Percentiles rank a stretch among this genome's conserved stretches.
phyloP scores from a whole-genome alignment of 30 jellyfish, hydroid and myxozoan species.

The Rhopilema esculentum region DNA sequence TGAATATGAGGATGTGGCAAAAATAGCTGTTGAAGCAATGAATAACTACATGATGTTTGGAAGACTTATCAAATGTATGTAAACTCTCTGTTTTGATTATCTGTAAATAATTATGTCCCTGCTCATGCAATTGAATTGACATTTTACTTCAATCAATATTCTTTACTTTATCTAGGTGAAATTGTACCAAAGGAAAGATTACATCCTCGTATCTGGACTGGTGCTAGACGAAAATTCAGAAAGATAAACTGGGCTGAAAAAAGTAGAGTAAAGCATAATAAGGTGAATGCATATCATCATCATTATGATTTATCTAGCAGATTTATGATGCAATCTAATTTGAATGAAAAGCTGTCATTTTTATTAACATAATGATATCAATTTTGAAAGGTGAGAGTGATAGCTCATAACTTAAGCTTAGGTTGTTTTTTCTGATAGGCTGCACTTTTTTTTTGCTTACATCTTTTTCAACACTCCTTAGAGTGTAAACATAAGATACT shows the following conservation, averaged over 20 bases:
- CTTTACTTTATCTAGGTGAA: conserved; percentile 53
- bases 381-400: too few relatives aligned
- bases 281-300: conserved; percentile 57
- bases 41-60: conserved; percentile 93
- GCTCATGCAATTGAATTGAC: too few relatives aligned
- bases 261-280: conserved; percentile 67
- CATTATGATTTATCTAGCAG: too few relatives aligned
- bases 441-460: too few relatives aligned
- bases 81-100: background rate
- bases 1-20: conserved; percentile 95
- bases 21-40: conserved; percentile 99
- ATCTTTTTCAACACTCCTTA: too few relatives aligned
- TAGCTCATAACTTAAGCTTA: too few relatives aligned
- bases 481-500: too few relatives aligned
- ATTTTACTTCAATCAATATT: background rate
- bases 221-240: conserved; percentile 80
- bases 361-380: too few relatives aligned
- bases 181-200: conserved; percentile 78
- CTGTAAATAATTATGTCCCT: too few relatives aligned
- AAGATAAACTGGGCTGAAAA: conserved; percentile 69
- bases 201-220: conserved; percentile 83
- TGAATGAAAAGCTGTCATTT: too few relatives aligned
- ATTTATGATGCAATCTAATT: background rate
- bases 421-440: too few relatives aligned
- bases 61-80: conserved; percentile 87